Evolutionary conservation across 2,888 invertebrate genomes (phyloP), one percentile per base, ranked within the genome.

Genomic region (Pyrochroa serraticornis): DNA sequence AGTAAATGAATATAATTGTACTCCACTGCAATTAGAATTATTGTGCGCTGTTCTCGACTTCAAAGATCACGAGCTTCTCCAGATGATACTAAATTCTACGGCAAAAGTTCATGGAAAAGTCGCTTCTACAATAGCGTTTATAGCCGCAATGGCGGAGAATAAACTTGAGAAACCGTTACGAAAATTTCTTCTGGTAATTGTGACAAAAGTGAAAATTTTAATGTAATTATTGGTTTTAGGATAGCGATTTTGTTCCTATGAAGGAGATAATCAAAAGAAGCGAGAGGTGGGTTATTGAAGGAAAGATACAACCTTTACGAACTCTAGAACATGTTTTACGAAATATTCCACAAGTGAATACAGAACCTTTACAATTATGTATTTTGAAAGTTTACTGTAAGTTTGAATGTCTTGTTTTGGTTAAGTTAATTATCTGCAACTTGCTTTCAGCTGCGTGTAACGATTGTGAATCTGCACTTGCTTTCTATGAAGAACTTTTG

Each of bases 21-120:
- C 88, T 0, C 90, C 90, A 0, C 72, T 88, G 7, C 86, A 87
- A 68, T 84, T 87, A 63, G 88, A 88, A 74, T 62, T 90, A 0
- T 69, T 88, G 2, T 62, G 64, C n/a, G 68, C 75, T 46, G 59
- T 83, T 35, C 71, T 81, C 35, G 74, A 76, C 37, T 67, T 64
- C 0, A 69, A 79, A 52, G 77, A 80, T 6, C 77, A 79, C 58
- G 66, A 75, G 36, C 65, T 80, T n/a, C 63, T 83, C 36, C 72
- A 75, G 22, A 64, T 72, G 31, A 70, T 81, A 1, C 67, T 81
- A 1, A 69, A 75, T 32, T 71, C 71, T 1, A 72, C 79, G 6
- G 66, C 75, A 2, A 70, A 70, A 8, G 70, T 84, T 5, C 82
- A 83, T 67, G 82, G 83, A 7, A 39, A 57, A 0, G 60, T 71